Evolutionary conservation across 2,797 vertebrate species (phyloP), one percentile per base, ranked within the genome.

Genomic region (Tamandua tetradactyla): DNA sequence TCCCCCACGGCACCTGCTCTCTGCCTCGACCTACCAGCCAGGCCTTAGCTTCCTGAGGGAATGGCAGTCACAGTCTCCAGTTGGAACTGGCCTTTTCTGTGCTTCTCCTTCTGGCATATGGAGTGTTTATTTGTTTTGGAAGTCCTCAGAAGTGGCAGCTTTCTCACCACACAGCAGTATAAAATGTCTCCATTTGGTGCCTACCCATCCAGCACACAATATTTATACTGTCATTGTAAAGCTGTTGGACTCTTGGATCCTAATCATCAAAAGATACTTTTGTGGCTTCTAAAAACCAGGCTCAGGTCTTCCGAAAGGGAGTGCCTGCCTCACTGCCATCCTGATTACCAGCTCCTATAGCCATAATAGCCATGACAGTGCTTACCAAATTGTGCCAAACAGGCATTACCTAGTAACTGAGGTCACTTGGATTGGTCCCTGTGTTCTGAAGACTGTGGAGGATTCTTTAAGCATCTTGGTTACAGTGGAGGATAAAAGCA

Each of bases 81-180:
- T 79, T 97, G 97, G 97, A 96, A 89, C 40, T 86, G 84, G 52
- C 42, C 85, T 86, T 79, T 69, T 84, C 76, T 79, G 57, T 89
- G 87, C 96, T 97, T 97, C 96, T 97, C 95, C 95, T 98, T 97
- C 92, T 94, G 97, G 98, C 97, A 95, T 94, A 86, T 78, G 91
- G 90, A 87, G 55, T 97, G 94, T 98, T 98, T 96, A 86, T 97
- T 96, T 98, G 97, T 98, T 98, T 97, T 97, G 97, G 96, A 97
- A 97, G 97, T 96, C 83, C 81, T 95, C 94, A 95, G 94, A 96
- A 96, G 93, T 94, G 95, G 96, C 98, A 98, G 97, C 95, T 98
- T 98, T 97, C 94, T 97, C 95, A 96, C 97, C 95, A 91, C 94
- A 96, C 84, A 0, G 55, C 97, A 97, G 86, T 93, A 96, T 92